phyloP scores from a whole-genome alignment of 2,113 vertebrate genomes.

The Pongo abelii region DNA sequence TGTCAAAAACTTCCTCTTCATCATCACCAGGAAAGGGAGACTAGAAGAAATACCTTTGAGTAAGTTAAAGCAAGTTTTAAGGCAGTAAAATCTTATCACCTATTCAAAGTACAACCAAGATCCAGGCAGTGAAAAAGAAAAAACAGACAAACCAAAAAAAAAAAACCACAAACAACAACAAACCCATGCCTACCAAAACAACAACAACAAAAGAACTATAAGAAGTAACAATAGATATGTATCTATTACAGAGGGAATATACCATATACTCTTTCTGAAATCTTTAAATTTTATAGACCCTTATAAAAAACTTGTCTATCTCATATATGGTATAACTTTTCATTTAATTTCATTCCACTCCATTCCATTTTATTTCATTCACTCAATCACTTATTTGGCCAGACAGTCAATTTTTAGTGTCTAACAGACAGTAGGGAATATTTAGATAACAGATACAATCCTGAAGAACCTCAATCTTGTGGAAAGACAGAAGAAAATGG shows the following conservation, averaged over 20 bases:
- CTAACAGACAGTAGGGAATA: neutral
- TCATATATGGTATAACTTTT: neutral
- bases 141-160: neutral
- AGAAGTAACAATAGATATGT: neutral
- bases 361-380: neutral
- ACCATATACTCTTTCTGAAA: neutral
- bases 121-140: neutral
- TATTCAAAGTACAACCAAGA: conserved; percentile 25
- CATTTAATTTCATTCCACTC: neutral
- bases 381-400: neutral
- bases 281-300: neutral
- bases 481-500: neutral
- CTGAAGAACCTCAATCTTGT: neutral
- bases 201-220: neutral
- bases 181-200: neutral
- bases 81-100: neutral
- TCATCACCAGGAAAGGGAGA: conserved; percentile 99
- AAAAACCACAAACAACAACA: neutral
- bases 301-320: neutral
- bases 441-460: neutral
- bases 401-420: neutral
- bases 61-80: conserved; percentile 42
- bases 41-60: conserved; percentile 80
- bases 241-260: neutral
- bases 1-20: conserved; percentile 99